phyloP scores from a whole-genome alignment of 2,113 vertebrate genomes.

The Corydoras maculifer region DNA sequence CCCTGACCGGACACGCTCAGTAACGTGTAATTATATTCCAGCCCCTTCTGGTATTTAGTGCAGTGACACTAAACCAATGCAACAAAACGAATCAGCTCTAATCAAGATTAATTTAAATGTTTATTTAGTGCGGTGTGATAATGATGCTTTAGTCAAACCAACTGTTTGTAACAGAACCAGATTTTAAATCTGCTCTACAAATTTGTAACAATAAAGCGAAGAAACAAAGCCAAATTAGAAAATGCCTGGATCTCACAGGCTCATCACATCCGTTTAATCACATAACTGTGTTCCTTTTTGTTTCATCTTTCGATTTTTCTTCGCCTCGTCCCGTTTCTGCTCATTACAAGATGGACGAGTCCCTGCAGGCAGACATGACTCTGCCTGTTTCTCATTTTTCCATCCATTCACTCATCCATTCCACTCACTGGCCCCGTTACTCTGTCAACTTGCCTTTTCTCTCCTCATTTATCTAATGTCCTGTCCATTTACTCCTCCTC shows the following conservation, averaged over 20 bases:
- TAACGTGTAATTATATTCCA: too few species aligned
- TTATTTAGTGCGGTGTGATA: too few species aligned
- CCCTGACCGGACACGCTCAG: too few species aligned
- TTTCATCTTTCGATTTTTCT: slow-evolving; percentile 4
- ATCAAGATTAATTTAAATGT: too few species aligned
- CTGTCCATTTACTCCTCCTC: slow-evolving; percentile 18
- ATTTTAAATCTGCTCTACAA: not conserved
- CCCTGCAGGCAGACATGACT: slow-evolving; percentile 22
- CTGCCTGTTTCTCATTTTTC: slow-evolving; percentile 18
- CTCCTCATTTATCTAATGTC: slow-evolving; percentile 12
- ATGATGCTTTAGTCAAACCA: not conserved
- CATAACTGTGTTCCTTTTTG: not conserved
- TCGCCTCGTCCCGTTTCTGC: not conserved
- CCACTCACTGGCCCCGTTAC: slow-evolving; percentile 3
- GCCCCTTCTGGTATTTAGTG: too few species aligned
- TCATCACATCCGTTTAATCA: not conserved
- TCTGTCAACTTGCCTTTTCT: not conserved
- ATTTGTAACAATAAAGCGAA: not conserved
- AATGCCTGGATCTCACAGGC: not conserved
- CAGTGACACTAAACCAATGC: too few species aligned
- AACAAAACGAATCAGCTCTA: too few species aligned
- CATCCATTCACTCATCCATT: slow-evolving; percentile 1
- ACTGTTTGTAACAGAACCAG: not conserved
- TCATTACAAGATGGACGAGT: not conserved
- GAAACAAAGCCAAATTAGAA: not conserved